Evolutionary conservation across 2,113 vertebrate species (phyloP), one percentile per base, ranked within the genome.

Genomic region (Nipponia nippon): DNA sequence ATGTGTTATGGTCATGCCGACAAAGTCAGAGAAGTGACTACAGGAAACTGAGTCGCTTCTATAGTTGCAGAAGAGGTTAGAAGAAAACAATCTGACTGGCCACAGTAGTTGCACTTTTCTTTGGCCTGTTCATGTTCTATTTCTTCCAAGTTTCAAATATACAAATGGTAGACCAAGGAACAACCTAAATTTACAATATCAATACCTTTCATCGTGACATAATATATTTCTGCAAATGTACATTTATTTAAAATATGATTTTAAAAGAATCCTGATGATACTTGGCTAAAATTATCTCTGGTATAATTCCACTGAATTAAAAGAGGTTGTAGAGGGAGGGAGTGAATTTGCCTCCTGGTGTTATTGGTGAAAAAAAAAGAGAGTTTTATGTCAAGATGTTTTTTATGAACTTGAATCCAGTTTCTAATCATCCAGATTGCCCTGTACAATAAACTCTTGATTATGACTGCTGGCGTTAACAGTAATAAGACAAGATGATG

Each of bases 371-470:
- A 94, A 97, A 96, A 97, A 97, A 85, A 66, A 84, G 97, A 96
- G 96, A 97, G 85, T 97, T 98, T 97, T 96, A 97, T 97, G 96
- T 97, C 96, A 98, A 98, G 97, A 97, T 97, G 96, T 97, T 98
- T 97, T 98, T 98, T 97, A 98, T 98, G 98, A 98, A 98, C 98
- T 98, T 96, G 97, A 98, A 98, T 98, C 97, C 96, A 98, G 96
- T 98, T 98, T 98, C 98, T 98, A 98, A 98, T 98, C 98, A 98
- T 98, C 98, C 97, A 98, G 98, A 98, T 98, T 98, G 97, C 98
- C 98, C 98, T 98, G 98, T 98, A 98, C 98, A 98, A 98, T 98
- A 98, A 98, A 98, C 98, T 97, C 98, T 98, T 98, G 98, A 98
- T 98, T 98, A 97, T 97, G 98, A 98, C 97, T 98, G 98, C 98